phyloP scores from a whole-genome alignment of 2,113 vertebrate species.

The Puma concolor region DNA sequence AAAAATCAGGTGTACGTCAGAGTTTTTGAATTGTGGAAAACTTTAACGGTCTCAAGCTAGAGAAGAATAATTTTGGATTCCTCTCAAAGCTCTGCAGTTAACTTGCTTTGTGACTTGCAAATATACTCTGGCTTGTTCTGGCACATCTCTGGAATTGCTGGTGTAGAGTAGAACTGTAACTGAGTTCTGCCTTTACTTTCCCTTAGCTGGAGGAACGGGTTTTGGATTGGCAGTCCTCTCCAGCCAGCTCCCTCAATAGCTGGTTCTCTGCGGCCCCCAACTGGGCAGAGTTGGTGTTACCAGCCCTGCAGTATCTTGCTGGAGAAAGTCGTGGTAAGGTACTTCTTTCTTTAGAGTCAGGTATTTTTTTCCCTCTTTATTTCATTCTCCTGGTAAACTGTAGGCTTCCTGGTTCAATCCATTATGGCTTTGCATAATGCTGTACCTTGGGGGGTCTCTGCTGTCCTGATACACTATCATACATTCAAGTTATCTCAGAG shows the following conservation, averaged over 20 bases:
- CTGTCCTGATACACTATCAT: neutral
- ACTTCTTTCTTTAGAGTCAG: neutral
- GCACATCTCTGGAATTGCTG: neutral
- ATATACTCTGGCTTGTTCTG: neutral
- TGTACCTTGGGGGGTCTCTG: neutral
- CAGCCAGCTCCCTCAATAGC: slow-evolving; percentile 93
- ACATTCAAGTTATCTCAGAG: neutral
- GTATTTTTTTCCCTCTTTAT: neutral
- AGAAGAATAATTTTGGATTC: neutral
- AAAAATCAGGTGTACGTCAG: neutral
- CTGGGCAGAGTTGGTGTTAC: slow-evolving; percentile 96
- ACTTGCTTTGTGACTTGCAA: neutral
- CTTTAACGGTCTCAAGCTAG: neutral
- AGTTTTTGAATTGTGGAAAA: neutral
- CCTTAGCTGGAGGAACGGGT: slow-evolving; percentile 96
- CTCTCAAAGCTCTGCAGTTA: neutral
- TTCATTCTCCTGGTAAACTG: neutral
- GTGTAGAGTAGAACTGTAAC: neutral
- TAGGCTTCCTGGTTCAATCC: neutral
- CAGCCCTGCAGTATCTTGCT: slow-evolving; percentile 94
- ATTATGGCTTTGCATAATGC: neutral
- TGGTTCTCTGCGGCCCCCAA: slow-evolving; percentile 95
- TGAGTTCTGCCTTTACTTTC: neutral
- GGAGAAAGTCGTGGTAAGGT: slow-evolving; percentile 93
- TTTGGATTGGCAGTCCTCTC: slow-evolving; percentile 94